Base-by-base conservation (phyloP, 2,888 invertebrate genomes). In the Calliphora vomitoria region DNA sequence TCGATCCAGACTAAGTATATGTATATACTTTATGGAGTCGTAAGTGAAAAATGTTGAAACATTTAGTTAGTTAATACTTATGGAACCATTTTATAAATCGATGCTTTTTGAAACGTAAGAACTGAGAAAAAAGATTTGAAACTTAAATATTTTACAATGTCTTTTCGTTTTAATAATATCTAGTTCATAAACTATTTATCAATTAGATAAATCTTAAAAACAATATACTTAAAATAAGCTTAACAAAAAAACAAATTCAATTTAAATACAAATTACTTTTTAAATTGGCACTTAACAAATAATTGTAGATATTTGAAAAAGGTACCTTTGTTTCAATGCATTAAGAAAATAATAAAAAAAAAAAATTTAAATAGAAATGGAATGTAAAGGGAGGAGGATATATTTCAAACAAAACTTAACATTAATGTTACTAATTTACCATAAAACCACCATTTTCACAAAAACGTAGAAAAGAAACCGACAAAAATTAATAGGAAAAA, bases 381-480 rank as follows among this genome's bases (percentile, higher is more conserved):
- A 81, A 68, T 71, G 58, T 60, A 47, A 68, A 69, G 5, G 55
- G 66, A 58, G 58, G 18, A 25, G 50, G 55, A 69, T 68, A 83
- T 69, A 44, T 66, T 76, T 74, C 41, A 20, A 15, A 62, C 11
- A 71, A 62, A 76, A 75, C 88, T 71, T 84, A 64, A 84, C 89
- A 88, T 89, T 88, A 88, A 89, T 89, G 88, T 89, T 90, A 88
- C 89, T 89, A 90, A 90, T 90, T 90, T 90, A 87, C 88, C 88
- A 90, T 78, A 82, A 89, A 88, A 79, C 84, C 88, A 83, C 86
- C 80, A 88, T 87, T 89, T 88, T 89, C 86, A 82, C 44, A 58
- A 80, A 55, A 53, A 68, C 74, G 15, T 25, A 81, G 58, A 60
- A 53, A 10, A 31, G 53, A 74, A 25, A 18, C 44, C 10, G 55